Conservation (phyloP, 2,888 invertebrate species). For the Sabatieria punctata region DNA sequence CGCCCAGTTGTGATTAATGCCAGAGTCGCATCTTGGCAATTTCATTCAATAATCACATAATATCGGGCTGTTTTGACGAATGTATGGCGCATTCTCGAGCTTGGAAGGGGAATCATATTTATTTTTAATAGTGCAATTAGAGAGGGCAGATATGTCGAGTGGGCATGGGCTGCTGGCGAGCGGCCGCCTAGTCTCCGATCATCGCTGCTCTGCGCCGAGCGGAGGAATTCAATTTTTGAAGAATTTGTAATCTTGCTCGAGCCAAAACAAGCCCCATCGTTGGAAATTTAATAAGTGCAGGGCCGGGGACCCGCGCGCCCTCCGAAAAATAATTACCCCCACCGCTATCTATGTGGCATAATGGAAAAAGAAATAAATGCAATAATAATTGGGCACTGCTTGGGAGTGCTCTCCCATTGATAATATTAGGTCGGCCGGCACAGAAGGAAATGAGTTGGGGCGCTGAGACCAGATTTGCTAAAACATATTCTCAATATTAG, state of each 20-base stretch:
- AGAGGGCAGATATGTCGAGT: neutral
- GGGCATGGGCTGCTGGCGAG: neutral
- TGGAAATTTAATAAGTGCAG: constrained; percentile 1
- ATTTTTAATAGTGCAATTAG: neutral
- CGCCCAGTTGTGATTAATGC: too few relatives aligned
- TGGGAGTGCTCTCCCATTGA: neutral
- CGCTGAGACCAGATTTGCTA: neutral
- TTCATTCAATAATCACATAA: too few relatives aligned
- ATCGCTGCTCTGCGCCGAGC: too few relatives aligned
- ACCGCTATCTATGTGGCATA: constrained; percentile 2
- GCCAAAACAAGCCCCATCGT: neutral
- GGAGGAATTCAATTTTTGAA: neutral
- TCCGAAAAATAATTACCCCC: constrained; percentile 2
- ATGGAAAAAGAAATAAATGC: constrained; percentile 5
- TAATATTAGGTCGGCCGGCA: neutral
- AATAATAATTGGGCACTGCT: constrained; percentile 4
- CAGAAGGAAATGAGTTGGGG: neutral
- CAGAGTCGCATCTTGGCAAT: too few relatives aligned
- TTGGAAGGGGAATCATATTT: neutral
- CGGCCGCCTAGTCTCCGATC: too few relatives aligned
- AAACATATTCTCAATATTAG: constrained; percentile 6
- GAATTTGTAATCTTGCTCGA: neutral
- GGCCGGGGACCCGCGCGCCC: neutral
- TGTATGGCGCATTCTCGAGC: too few relatives aligned
- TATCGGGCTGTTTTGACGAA: too few relatives aligned